These are phyloP conservation scores for Sphaerophoria rueppellii DNA, from an alignment of 2,888 invertebrate genomes.

Conservation along the genomic window DNA sequence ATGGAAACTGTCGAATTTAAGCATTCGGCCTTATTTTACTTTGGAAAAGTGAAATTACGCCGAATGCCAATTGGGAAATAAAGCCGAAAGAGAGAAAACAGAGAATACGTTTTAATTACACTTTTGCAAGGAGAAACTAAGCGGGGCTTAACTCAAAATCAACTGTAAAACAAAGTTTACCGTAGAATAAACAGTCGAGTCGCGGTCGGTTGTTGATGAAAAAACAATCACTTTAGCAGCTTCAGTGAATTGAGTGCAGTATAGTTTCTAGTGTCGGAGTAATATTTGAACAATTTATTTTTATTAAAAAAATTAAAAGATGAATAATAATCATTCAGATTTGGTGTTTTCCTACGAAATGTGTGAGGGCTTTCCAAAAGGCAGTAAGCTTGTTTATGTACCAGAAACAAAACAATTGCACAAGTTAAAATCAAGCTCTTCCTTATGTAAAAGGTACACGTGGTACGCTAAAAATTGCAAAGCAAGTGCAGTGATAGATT, in stretches of 20 bases:
- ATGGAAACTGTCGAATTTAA: background rate
- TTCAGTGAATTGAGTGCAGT: no score
- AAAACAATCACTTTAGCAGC: no score
- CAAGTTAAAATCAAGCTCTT: background rate
- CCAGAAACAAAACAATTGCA: slow-evolving; percentile 9
- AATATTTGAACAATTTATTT: background rate
- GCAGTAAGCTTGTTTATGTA: slow-evolving; percentile 18
- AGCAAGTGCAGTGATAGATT: slow-evolving; percentile 14
- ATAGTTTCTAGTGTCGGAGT: no score
- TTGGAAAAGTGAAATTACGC: background rate
- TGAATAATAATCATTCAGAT: background rate
- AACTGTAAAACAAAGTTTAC: background rate
- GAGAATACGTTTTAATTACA: background rate
- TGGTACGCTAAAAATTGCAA: background rate
- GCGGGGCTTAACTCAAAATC: background rate
- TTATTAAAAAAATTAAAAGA: no score
- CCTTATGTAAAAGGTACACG: background rate
- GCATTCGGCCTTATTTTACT: background rate
- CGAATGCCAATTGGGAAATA: background rate
- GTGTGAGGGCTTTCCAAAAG: slow-evolving; percentile 20
- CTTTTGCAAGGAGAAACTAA: background rate
- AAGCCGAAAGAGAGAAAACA: background rate
- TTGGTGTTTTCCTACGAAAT: slow-evolving; percentile 12
- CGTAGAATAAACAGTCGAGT: background rate
- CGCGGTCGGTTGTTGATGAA: no score